Evolutionary conservation across 30 jellyfish, hydroid and myxozoan genomes (phyloP).

Genomic region (Turritopsis rubra): DNA sequence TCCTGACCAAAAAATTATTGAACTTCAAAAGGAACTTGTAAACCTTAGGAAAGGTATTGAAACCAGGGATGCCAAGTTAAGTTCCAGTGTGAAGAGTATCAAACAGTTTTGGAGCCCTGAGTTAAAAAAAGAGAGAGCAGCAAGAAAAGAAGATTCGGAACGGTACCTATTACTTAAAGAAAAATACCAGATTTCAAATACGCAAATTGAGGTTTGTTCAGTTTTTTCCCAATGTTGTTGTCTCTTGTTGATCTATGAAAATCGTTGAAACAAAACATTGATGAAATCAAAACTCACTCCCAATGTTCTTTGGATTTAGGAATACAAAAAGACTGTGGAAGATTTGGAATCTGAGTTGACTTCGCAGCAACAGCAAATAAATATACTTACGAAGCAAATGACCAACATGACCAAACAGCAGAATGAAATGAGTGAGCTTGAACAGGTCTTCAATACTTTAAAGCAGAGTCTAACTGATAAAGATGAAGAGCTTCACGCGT

Average conservation of each 20-base stretch:
- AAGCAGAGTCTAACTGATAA: slow-evolving; percentile 13
- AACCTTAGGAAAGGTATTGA: slow-evolving; percentile 55
- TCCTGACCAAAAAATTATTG: slow-evolving; percentile 44
- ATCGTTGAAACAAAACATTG: background rate
- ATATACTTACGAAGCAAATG: background rate
- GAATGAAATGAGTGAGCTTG: slow-evolving; percentile 13
- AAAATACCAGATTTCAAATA: slow-evolving; percentile 36
- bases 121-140: slow-evolving; percentile 79
- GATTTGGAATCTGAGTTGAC: slow-evolving; percentile 23
- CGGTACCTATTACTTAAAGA: slow-evolving; percentile 43
- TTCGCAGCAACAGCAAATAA: slow-evolving; percentile 16
- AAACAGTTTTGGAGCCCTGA: slow-evolving; percentile 98
- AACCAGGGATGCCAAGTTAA: slow-evolving; percentile 76
- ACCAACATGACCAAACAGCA: slow-evolving; percentile 10
- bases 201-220: slow-evolving; percentile 62
- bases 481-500: slow-evolving; percentile 15
- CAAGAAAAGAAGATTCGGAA: slow-evolving; percentile 74
- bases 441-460: slow-evolving; percentile 14
- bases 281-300: background rate
- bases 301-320: background rate
- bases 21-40: slow-evolving; percentile 57
- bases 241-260: background rate
- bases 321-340: slow-evolving; percentile 18
- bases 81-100: slow-evolving; percentile 83
- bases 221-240: no score